Base-by-base conservation (phyloP, 2,113 vertebrate genomes). In the Dryoscopus gambensis region DNA sequence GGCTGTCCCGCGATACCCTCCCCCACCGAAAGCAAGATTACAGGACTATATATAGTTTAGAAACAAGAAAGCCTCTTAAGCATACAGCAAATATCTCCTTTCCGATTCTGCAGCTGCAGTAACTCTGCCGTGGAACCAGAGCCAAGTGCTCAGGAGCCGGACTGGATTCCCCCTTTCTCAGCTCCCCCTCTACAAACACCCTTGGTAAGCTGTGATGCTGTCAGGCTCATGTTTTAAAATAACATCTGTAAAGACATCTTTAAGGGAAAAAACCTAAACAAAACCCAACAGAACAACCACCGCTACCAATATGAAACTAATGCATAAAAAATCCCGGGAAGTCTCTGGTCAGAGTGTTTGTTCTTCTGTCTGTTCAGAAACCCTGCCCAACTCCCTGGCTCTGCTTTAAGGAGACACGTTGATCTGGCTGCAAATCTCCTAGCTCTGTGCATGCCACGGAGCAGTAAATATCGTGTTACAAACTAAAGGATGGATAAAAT, bases 41-140 rank as follows among this genome's bases (percentile, higher is more conserved):
- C 69, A 30, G 90, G 27, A 68, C 97, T 97, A 97, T 90, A 95
- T 95, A 97, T 97, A 97, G 96, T 92, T 71, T 80, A 93, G 96
- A 97, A 97, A 93, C 81, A 94, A 93, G 59, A 92, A 96, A 96
- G 90, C 91, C 81, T 97, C 96, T 96, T 93, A 75, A 75, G 87
- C 79, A 95, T 63, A 97, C 94, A 89, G 70, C 85, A 87, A 95
- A 35, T 50, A 93, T 89, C 94, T 95, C 63, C 80, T 85, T 84
- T 92, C 60, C n/a, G 14, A 82, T 85, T 76, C 49, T 40, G 60
- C 73, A 74, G 94, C 90, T 60, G 87, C 85, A 64, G 94, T n/a
- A 93, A 82, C 12, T 42, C 83, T 55, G 19, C 77, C 33, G 3
- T 13, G 62, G 35, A 86, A 87, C 15, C 53, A 24, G 55, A 93